These are phyloP conservation scores for Apis florea DNA, from an alignment of 1,140 invertebrate species.

Conservation along the genomic window DNA sequence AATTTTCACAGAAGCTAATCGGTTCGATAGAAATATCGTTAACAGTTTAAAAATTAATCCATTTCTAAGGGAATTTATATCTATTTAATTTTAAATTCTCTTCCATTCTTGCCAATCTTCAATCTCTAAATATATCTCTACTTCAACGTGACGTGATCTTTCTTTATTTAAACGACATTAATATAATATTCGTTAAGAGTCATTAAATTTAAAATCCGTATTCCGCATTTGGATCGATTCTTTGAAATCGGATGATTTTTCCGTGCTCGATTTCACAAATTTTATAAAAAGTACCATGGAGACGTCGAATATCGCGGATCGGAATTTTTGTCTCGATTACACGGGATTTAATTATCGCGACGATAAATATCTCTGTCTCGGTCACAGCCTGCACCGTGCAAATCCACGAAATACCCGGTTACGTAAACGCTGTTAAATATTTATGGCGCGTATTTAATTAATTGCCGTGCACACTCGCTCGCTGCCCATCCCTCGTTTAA, in stretches of 20 bases:
- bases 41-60: no score
- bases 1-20: background rate
- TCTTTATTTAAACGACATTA: no score
- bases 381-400: background rate
- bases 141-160: no score
- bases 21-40: background rate
- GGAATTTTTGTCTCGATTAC: slow-evolving; percentile 4
- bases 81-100: no score
- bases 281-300: no score
- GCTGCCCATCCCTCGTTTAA: slow-evolving; percentile 6
- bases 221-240: no score
- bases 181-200: no score
- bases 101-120: no score
- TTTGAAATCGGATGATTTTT: background rate
- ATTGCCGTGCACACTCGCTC: background rate
- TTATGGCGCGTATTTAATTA: slow-evolving; percentile 28
- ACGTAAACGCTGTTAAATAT: slow-evolving; percentile 29
- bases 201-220: no score
- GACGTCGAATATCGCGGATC: slow-evolving; percentile 12
- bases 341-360: slow-evolving; percentile 24
- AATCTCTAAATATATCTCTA: no score
- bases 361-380: slow-evolving; percentile 20
- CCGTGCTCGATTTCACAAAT: background rate
- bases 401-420: slow-evolving; percentile 5
- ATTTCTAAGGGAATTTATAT: no score